A percentile compares a stretch with the other conserved stretches of the same genome.
These are phyloP conservation scores for Glaucidium brasilianum DNA, from an alignment of 2,113 vertebrate genomes.

Conservation along the genomic window DNA sequence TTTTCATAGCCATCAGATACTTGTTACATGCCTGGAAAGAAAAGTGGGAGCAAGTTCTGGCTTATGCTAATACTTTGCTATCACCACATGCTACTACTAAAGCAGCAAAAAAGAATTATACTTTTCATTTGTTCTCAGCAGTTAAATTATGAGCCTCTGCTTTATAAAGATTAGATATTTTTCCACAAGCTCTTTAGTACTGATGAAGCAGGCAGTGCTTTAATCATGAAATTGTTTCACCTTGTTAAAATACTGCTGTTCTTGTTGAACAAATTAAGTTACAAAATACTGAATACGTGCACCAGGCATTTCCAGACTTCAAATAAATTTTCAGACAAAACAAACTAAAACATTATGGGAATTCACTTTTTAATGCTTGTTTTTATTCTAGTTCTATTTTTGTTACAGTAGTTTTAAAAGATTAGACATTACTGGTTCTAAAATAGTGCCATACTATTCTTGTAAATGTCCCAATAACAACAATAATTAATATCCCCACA, in stretches of 20 bases:
- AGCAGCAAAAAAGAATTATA: constrained; percentile 21
- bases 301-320: constrained; percentile 66
- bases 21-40: constrained; percentile 60
- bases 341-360: constrained; percentile 57
- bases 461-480: constrained; percentile 45
- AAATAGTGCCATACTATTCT: neutral
- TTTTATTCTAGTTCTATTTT: constrained; percentile 58
- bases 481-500: constrained; percentile 42
- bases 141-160: constrained; percentile 12
- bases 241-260: constrained; percentile 46
- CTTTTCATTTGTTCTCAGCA: constrained; percentile 24
- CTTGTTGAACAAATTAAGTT: constrained; percentile 70
- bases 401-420: constrained; percentile 24
- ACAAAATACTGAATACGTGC: constrained; percentile 49
- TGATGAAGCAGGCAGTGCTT: constrained; percentile 44
- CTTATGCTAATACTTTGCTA: constrained; percentile 42
- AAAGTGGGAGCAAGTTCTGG: constrained; percentile 50
- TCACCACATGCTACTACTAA: constrained; percentile 31
- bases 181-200: constrained; percentile 8
- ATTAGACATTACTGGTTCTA: constrained; percentile 24
- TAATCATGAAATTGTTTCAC: constrained; percentile 62
- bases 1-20: constrained; percentile 62
- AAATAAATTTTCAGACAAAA: constrained; percentile 56
- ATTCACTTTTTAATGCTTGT: constrained; percentile 3
- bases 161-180: constrained; percentile 54